Evolutionary conservation across 2,797 vertebrate genomes (phyloP).

Genomic region (Crocidura indochinensis): DNA sequence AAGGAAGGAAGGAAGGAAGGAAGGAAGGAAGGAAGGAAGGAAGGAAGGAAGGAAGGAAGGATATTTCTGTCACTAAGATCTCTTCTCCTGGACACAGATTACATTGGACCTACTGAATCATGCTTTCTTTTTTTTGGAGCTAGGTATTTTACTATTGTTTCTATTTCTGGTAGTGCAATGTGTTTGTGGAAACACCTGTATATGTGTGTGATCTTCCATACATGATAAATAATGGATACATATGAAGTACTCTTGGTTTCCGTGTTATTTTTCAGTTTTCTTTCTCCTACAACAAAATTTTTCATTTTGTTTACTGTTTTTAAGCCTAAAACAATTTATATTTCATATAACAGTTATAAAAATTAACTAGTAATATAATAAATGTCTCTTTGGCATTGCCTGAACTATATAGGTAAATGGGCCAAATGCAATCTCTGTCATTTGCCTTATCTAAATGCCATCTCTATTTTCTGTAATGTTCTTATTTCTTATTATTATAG

Average conservation of each 20-base stretch:
- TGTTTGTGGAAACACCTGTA: not conserved
- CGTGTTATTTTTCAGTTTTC: not conserved
- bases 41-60: no score
- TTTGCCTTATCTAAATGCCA: not conserved
- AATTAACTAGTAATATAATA: not conserved
- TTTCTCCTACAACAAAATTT: not conserved
- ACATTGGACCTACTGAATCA: not conserved
- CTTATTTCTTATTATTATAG: not conserved
- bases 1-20: no score
- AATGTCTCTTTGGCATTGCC: not conserved
- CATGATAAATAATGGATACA: not conserved
- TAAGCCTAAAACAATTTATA: not conserved
- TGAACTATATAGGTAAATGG: not conserved
- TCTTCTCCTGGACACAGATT: not conserved
- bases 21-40: no score
- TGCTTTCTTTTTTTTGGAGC: not conserved
- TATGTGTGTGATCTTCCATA: not conserved
- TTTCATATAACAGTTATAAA: not conserved
- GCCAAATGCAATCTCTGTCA: not conserved
- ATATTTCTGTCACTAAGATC: no score
- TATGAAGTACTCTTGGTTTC: not conserved
- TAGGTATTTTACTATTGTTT: not conserved
- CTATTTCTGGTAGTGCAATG: not conserved
- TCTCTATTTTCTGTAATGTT: slow-evolving; percentile 9
- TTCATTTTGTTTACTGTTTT: slow-evolving; percentile 34